Conservation (phyloP, 2,888 invertebrate species). For the Athrips mouffetella region DNA sequence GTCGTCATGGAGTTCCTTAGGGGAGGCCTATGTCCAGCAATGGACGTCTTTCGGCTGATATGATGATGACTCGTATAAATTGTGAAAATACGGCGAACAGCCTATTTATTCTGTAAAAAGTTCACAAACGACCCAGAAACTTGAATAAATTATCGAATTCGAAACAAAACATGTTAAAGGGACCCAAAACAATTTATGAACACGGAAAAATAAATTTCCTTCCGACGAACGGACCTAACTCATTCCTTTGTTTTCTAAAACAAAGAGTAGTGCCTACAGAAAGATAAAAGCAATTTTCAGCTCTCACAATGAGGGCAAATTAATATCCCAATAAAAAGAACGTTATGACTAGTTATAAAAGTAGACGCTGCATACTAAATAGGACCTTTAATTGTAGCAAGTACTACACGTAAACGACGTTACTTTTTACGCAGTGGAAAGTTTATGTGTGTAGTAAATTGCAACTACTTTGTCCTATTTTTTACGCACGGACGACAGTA, state of each 20-base stretch:
- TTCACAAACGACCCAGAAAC: no score
- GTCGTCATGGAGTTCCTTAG: no score
- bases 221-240: background rate
- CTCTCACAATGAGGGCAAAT: conserved; percentile 6
- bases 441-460: background rate
- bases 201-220: conserved; percentile 1
- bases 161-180: conserved; percentile 3
- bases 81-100: no score
- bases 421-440: background rate
- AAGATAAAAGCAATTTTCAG: conserved; percentile 11
- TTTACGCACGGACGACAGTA: background rate
- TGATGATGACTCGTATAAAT: no score
- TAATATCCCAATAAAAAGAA: conserved; percentile 13
- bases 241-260: conserved; percentile 7
- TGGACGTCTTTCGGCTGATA: no score
- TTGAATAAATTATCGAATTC: background rate
- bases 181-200: conserved; percentile 1
- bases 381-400: conserved; percentile 5
- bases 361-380: conserved; percentile 6
- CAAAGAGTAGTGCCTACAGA: conserved; percentile 9
- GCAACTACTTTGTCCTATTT: background rate
- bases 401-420: background rate
- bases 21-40: no score
- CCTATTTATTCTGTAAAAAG: no score
- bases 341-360: conserved; percentile 7